phyloP scores from a whole-genome alignment of 2,797 vertebrate genomes.

The Pseudochromis fuscus region DNA sequence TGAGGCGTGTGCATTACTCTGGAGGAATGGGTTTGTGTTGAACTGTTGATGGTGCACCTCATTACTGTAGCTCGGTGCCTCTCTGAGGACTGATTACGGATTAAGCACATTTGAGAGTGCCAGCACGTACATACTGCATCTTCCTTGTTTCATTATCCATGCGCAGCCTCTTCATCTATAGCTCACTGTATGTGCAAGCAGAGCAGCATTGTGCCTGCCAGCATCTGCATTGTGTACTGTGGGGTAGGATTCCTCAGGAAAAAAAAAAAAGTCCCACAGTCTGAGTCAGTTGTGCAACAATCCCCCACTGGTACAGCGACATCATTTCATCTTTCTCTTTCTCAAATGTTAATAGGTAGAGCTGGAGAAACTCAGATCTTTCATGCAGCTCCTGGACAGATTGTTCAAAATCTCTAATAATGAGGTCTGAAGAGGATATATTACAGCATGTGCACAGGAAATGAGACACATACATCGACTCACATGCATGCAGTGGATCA shows the following conservation, averaged over 20 bases:
- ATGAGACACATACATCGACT: not conserved
- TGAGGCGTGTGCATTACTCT: constrained; percentile 56
- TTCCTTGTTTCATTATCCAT: constrained; percentile 71
- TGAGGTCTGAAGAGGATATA: constrained; percentile 42
- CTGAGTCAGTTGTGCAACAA: constrained; percentile 22
- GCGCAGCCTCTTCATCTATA: constrained; percentile 59
- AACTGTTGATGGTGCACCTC: constrained; percentile 76
- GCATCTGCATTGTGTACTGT: constrained; percentile 22
- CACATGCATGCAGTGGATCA: constrained; percentile 4
- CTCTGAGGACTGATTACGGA: constrained; percentile 82
- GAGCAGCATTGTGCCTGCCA: constrained; percentile 20
- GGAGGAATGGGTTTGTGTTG: constrained; percentile 69
- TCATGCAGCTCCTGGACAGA: constrained; percentile 39
- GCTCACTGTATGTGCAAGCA: constrained; percentile 59
- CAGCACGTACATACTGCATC: constrained; percentile 66
- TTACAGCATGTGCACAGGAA: constrained; percentile 30
- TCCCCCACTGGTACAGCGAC: constrained; percentile 14
- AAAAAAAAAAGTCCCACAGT: constrained; percentile 25
- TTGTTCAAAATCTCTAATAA: constrained; percentile 23
- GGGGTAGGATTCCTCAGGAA: constrained; percentile 29
- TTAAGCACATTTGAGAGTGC: constrained; percentile 76
- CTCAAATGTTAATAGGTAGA: constrained; percentile 53
- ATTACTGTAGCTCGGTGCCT: constrained; percentile 75
- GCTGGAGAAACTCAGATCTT: constrained; percentile 44
- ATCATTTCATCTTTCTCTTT: constrained; percentile 45